phyloP scores from a whole-genome alignment of 1,140 invertebrate genomes.

The Ceratina calcarata region DNA sequence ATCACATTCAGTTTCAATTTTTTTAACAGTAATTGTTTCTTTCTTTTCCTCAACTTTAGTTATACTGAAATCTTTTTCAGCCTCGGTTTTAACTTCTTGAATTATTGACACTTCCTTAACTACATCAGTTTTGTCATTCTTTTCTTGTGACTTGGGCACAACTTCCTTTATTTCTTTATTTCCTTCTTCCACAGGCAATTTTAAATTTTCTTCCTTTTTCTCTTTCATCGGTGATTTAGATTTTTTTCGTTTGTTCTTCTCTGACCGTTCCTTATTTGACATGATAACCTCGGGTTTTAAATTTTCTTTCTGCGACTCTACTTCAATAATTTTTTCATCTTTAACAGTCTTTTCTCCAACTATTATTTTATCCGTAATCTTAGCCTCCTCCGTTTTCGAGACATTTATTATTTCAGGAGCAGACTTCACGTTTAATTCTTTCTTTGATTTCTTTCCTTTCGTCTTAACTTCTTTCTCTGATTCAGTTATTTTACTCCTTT shows the following conservation, averaged over 20 bases:
- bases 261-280: background rate
- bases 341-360: background rate
- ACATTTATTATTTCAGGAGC: background rate
- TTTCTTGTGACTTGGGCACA: slow-evolving; percentile 5
- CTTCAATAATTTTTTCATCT: background rate
- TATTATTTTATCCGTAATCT: background rate
- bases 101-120: background rate
- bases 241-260: slow-evolving; percentile 2
- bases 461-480: slow-evolving; percentile 4
- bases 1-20: slow-evolving; percentile 1
- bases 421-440: background rate
- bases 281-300: background rate
- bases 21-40: background rate
- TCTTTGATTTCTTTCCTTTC: slow-evolving; percentile 24
- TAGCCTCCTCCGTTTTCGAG: background rate
- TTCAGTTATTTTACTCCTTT: background rate
- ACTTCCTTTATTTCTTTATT: background rate
- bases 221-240: slow-evolving; percentile 6
- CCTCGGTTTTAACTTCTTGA: slow-evolving; percentile 5
- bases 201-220: slow-evolving; percentile 1
- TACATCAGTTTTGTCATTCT: background rate
- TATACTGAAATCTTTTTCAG: slow-evolving; percentile 25
- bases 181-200: background rate
- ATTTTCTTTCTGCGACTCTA: background rate
- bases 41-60: background rate